phyloP scores from a whole-genome alignment of 2,888 invertebrate genomes.

The Parthenolecanium corni region DNA sequence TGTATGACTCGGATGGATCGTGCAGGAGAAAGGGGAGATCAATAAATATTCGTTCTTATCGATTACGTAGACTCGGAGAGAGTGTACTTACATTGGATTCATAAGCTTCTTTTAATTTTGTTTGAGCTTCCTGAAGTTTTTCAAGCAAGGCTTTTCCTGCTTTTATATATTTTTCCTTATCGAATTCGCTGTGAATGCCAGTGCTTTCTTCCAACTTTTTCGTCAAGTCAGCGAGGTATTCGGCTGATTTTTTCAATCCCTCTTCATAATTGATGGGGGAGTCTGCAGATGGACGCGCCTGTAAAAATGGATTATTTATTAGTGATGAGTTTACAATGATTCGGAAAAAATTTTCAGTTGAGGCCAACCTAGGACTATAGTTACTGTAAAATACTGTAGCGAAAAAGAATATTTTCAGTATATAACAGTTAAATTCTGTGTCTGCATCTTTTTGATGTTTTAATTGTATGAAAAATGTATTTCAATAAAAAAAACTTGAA shows the following conservation, averaged over 20 bases:
- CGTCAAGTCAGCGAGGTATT: neutral
- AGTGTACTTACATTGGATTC: slow-evolving; percentile 10
- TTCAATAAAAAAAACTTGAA: no score
- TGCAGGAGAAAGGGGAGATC: no score
- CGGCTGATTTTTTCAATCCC: neutral
- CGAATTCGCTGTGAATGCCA: slow-evolving; percentile 12
- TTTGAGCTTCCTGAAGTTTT: neutral
- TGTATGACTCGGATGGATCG: no score
- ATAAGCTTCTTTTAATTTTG: neutral
- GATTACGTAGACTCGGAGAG: no score
- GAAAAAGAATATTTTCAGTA: no score
- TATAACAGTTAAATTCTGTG: no score
- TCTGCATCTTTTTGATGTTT: no score
- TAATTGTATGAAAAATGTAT: no score
- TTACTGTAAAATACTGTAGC: no score
- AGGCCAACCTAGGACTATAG: no score
- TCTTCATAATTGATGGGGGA: neutral
- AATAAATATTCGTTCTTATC: no score
- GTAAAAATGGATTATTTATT: neutral
- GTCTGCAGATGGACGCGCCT: neutral
- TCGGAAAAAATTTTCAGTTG: no score
- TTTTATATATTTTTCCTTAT: slow-evolving; percentile 1
- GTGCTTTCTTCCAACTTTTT: slow-evolving; percentile 4
- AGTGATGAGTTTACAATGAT: neutral
- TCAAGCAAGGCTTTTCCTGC: neutral